phyloP scores from a whole-genome alignment of 2,113 vertebrate species.

The Canis aureus region DNA sequence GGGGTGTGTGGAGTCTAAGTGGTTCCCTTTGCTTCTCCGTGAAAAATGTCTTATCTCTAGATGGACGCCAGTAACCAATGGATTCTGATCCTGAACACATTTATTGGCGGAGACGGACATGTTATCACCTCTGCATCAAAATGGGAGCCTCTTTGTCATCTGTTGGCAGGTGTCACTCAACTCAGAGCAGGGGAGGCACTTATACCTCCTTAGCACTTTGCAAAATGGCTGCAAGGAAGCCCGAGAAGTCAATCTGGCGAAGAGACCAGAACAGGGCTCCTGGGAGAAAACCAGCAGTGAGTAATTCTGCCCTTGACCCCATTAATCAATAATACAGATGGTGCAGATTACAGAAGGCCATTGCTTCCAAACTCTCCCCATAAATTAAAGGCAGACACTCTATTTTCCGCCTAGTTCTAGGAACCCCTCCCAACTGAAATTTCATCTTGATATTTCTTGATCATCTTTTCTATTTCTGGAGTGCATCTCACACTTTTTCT shows the following conservation, averaged over 20 bases:
- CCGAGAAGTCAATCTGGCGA: neutral
- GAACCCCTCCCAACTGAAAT: constrained; percentile 32
- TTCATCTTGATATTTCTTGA: constrained; percentile 51
- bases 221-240: constrained; percentile 25
- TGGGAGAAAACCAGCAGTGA: constrained; percentile 22
- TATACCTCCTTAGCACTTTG: neutral
- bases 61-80: neutral
- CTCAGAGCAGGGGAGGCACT: neutral
- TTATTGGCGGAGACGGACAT: neutral
- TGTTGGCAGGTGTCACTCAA: neutral
- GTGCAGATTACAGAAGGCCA: neutral
- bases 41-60: neutral
- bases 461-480: constrained; percentile 63
- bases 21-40: neutral
- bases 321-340: constrained; percentile 53
- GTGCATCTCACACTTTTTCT: constrained; percentile 43
- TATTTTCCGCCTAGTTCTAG: neutral
- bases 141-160: neutral
- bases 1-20: neutral
- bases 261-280: neutral
- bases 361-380: neutral
- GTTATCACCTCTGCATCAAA: neutral
- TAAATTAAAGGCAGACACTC: neutral
- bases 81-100: neutral
- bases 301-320: constrained; percentile 56